A percentile compares a stretch with the other conserved stretches of the same genome.
phyloP scores from a whole-genome alignment of 2,113 vertebrate species.

The Anhinga anhinga region DNA sequence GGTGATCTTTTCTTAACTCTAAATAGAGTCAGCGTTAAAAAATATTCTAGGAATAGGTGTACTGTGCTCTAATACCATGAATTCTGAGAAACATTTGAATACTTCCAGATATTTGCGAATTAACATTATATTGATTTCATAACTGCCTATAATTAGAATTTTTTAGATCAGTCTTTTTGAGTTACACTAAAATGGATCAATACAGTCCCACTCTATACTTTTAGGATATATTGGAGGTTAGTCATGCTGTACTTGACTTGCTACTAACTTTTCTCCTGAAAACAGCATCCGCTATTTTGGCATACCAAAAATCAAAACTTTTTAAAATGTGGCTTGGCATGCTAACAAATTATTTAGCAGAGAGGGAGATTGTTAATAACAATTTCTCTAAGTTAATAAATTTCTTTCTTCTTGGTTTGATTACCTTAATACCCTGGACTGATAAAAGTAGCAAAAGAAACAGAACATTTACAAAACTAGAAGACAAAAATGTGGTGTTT shows the following conservation, averaged over 20 bases:
- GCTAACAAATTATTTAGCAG: neutral
- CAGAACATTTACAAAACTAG: neutral
- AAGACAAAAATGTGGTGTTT: neutral
- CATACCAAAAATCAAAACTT: neutral
- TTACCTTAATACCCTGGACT: neutral
- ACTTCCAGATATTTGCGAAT: neutral
- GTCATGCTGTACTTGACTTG: neutral
- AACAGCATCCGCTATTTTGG: rapidly evolving
- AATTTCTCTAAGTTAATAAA: neutral
- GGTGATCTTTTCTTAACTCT: neutral
- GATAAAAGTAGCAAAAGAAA: neutral
- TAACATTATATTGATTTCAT: neutral
- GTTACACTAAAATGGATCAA: neutral
- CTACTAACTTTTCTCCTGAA: neutral
- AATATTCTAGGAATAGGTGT: neutral
- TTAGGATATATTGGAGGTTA: neutral
- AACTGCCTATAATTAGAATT: neutral
- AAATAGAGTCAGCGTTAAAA: neutral
- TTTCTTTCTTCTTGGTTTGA: neutral
- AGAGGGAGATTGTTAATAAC: neutral
- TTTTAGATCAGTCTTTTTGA: neutral
- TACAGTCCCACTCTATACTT: neutral
- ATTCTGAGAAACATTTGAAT: neutral
- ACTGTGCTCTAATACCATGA: neutral
- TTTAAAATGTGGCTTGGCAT: neutral